Base-by-base conservation (phyloP, 2,888 invertebrate species). In the Sericinus montela region DNA sequence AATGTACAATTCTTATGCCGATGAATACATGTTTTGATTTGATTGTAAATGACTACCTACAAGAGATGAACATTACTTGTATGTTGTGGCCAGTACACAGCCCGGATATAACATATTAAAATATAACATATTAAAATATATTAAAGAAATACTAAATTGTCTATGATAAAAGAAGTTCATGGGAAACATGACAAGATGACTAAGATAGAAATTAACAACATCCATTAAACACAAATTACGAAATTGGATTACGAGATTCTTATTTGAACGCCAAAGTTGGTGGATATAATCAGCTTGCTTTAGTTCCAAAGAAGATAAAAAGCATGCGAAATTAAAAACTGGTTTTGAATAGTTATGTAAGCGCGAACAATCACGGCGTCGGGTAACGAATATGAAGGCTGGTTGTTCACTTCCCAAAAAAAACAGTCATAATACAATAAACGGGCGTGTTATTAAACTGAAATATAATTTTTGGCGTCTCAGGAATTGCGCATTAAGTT, bases 311-410 rank as follows among this genome's bases (percentile, higher is more conserved):
- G 29, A 35, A 35, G 15, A 47, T 37, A 34, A 45, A 46, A 40
- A 50, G 45, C 42, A 40, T 45, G 49, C 44, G 49, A 49, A 49
- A 49, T 49, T 49, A 48, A 44, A 49, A 48, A 48, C 49, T 39
- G 44, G 49, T 39, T 48, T 49, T 44, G 40, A 35, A 42, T 28
- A 35, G 14, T 49, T 49, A 49, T n/a, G 19, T 49, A 49, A 49
- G 29, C 15, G 37, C 35, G 35, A 44, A 49, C 49, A 40, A 49
- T 40, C 39, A 44, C 19, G 34, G 34, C 32, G 16, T 13, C 13
- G 40, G 11, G 25, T 44, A 35, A 39, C 34, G 13, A 46, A 35
- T 28, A 14, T 23, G 29, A 9, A 23, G 10, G 16, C 16, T 14
- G n/a, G n/a, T n/a, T n/a, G 35, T 40, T 39, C 14, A 46, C 25